Evolutionary conservation across 2,113 vertebrate species (phyloP).

Genomic region (Erythrolamprus reginae): DNA sequence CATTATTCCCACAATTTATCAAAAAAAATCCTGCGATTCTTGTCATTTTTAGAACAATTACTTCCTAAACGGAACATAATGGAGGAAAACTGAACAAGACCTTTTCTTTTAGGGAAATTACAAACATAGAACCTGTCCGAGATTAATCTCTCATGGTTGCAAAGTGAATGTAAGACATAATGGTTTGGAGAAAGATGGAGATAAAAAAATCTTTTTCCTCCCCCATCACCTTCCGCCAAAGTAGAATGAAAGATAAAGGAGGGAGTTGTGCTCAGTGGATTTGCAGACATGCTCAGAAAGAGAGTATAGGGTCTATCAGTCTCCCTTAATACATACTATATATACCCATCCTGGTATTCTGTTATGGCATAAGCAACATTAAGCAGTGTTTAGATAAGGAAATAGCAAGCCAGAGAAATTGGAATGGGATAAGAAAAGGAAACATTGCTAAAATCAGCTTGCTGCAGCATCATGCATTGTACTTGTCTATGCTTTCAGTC

Average conservation of each 20-base stretch:
- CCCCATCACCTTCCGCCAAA: not conserved
- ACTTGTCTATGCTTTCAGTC: not conserved
- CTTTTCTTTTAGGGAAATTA: not conserved
- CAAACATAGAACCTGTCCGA: not conserved
- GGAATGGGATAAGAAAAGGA: not conserved
- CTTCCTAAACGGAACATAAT: not conserved
- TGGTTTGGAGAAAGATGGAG: not conserved
- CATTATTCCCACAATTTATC: not conserved
- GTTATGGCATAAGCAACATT: not conserved
- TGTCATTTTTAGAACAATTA: not conserved
- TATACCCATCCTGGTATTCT: not conserved
- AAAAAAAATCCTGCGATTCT: not conserved
- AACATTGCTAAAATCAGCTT: not conserved
- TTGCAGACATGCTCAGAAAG: not conserved
- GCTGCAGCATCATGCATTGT: not conserved
- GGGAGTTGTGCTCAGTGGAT: not conserved
- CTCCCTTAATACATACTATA: not conserved
- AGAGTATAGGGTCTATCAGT: not conserved
- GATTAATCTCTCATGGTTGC: not conserved
- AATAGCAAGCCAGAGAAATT: not conserved
- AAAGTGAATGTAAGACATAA: not conserved
- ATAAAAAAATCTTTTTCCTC: not conserved
- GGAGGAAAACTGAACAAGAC: not conserved
- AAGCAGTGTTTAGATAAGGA: not conserved
- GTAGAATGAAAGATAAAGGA: not conserved